Evolutionary conservation across 2,888 invertebrate species (phyloP).

Genomic region (Andricus curvator): DNA sequence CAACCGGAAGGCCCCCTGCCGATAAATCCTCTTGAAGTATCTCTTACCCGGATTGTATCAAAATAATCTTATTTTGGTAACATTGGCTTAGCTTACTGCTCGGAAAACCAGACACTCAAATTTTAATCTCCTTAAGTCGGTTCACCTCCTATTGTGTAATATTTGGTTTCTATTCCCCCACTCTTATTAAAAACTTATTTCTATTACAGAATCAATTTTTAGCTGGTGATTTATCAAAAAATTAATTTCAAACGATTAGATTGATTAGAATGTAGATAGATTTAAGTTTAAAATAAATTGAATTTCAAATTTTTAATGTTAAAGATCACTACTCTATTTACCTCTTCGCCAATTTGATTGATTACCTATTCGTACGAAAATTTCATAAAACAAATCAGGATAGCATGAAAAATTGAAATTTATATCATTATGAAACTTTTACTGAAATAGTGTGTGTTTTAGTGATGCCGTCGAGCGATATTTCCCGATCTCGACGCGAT

Average conservation of each 20-base stretch:
- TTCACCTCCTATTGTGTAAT: neutral
- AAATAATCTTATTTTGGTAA: constrained; percentile 45
- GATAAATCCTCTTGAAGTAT: constrained; percentile 46
- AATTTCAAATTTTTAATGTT: too few relatives aligned
- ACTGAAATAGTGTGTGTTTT: too few relatives aligned
- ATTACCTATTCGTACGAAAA: too few relatives aligned
- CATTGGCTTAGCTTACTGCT: constrained; percentile 15
- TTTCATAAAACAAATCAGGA: too few relatives aligned
- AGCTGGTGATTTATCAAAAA: neutral
- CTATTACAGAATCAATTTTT: neutral
- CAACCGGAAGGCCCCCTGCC: constrained; percentile 57
- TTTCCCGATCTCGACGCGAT: too few relatives aligned
- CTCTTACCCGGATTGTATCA: constrained; percentile 43
- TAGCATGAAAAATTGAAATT: too few relatives aligned
- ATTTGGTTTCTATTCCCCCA: neutral
- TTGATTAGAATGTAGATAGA: too few relatives aligned
- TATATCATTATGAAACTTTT: too few relatives aligned
- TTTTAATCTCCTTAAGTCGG: constrained; percentile 7
- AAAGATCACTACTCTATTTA: too few relatives aligned
- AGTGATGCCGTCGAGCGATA: too few relatives aligned
- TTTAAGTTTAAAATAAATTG: too few relatives aligned
- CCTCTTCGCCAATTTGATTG: too few relatives aligned
- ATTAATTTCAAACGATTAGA: neutral
- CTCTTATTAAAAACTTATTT: neutral
- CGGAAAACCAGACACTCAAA: constrained; percentile 1